Evolutionary conservation across 1,140 invertebrate genomes (phyloP).

Genomic region (Physella acuta): DNA sequence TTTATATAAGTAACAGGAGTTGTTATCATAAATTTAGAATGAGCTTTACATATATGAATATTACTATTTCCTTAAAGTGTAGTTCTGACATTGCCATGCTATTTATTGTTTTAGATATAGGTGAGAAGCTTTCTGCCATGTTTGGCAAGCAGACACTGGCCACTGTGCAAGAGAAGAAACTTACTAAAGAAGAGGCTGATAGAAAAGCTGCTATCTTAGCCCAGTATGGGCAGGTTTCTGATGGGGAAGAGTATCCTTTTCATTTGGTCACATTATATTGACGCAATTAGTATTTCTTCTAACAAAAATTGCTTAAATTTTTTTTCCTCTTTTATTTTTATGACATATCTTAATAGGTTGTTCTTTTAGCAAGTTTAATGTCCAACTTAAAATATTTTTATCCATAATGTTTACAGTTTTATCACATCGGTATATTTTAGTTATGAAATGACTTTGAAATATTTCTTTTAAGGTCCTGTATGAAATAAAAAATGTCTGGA

Average conservation of each 20-base stretch:
- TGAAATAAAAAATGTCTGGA: too few species aligned
- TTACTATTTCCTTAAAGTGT: background rate
- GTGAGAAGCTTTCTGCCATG: slow-evolving; percentile 34
- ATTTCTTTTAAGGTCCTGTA: too few species aligned
- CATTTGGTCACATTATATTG: background rate
- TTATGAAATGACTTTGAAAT: too few species aligned
- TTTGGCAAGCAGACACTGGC: slow-evolving; percentile 39
- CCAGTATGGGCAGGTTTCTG: slow-evolving; percentile 39
- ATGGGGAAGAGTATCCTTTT: slow-evolving; percentile 47
- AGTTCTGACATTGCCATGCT: background rate
- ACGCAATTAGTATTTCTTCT: background rate
- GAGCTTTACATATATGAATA: background rate
- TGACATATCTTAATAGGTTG: background rate
- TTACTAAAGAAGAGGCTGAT: slow-evolving; percentile 33
- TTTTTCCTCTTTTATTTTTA: background rate
- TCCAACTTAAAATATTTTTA: too few species aligned
- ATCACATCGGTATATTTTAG: too few species aligned
- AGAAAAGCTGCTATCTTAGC: slow-evolving; percentile 42
- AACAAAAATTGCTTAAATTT: too few species aligned
- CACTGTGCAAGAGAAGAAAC: slow-evolving; percentile 36
- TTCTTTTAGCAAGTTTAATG: too few species aligned
- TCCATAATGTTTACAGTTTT: too few species aligned
- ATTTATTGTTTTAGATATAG: slow-evolving; percentile 23
- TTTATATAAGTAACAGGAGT: background rate
- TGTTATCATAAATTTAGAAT: background rate